Base-by-base conservation (phyloP, 2,797 vertebrate genomes). In the Hafferia zeledoni region DNA sequence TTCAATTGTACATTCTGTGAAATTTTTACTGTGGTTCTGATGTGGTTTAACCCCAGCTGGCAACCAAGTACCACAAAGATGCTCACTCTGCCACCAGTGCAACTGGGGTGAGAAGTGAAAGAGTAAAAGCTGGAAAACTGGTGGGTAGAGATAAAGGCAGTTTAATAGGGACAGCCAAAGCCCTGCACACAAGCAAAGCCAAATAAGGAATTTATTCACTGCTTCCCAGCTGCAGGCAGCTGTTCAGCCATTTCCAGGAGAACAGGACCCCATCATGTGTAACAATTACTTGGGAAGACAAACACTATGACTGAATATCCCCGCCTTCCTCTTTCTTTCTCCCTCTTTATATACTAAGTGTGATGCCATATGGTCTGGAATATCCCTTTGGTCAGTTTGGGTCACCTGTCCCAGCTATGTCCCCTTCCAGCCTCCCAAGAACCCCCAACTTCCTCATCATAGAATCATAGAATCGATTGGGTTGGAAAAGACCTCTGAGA, bases 251-350 rank as follows among this genome's bases (percentile, higher is more conserved):
- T 18, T 4, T 22, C 30, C 25, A 41, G 46, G 20, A 74, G 11
- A 11, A 5, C 31, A 47, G 25, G 25, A 7, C 30, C 5, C 15
- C 1, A 16, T 19, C 15, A 19, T 5, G 9, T 3, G 1, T 16
- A 35, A 11, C 6, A 6, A 12, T 68, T 19, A 31, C 17, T 74
- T 53, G 17, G 41, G 39, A 60, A 60, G 10, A 41, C 30, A 18
- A 53, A 52, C 6, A 8, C 15, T 18, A 35, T 19, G 18, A 28
- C 25, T 67, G 30, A 59, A 41, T 3, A 1, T 30, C 1, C 1
- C 35, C 8, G 5, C 2, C 17, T 31, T 53, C 9, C 14, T 41
- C 6, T 28, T 52, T 39, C 39, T 70, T 33, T 4, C 6, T 5
- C 9, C 17, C 13, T 7, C 7, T 61, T 77, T 31, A 4, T 63